phyloP scores from a whole-genome alignment of 1,140 invertebrate species.

The Cephus cinctus region DNA sequence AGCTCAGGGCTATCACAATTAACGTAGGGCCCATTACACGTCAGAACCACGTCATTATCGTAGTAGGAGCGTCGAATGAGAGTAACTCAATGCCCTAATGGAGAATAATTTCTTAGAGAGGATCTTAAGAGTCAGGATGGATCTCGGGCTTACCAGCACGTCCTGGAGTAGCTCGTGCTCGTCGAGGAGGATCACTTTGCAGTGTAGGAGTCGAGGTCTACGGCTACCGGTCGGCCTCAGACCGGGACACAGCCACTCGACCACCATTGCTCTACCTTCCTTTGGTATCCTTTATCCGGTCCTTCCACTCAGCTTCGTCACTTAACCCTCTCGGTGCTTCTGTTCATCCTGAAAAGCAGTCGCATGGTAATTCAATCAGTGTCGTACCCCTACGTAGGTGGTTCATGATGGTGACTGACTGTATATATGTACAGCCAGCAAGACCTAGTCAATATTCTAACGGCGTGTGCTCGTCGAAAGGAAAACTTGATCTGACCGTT shows the following conservation, averaged over 20 bases:
- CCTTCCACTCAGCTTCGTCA: slow-evolving; percentile 1
- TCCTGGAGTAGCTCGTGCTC: slow-evolving; percentile 65
- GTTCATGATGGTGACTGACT: too few relatives aligned
- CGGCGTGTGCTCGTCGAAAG: slow-evolving; percentile 19
- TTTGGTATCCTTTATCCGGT: too few relatives aligned
- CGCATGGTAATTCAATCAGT: slow-evolving; percentile 15
- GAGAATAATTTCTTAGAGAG: too few relatives aligned
- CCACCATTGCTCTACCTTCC: slow-evolving; percentile 53
- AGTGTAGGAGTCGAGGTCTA: slow-evolving; percentile 62
- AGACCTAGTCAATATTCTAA: too few relatives aligned
- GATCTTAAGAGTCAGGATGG: too few relatives aligned
- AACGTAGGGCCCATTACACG: slow-evolving; percentile 33
- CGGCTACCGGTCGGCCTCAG: slow-evolving; percentile 56
- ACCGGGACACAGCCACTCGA: slow-evolving; percentile 54
- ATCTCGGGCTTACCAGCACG: slow-evolving; percentile 60
- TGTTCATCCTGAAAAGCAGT: slow-evolving; percentile 32
- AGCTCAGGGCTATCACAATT: slow-evolving; percentile 33
- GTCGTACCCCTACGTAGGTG: neutral
- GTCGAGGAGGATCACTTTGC: slow-evolving; percentile 64
- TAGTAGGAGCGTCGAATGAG: too few relatives aligned
- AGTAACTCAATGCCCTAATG: too few relatives aligned
- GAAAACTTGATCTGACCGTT: slow-evolving; percentile 27
- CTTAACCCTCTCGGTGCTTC: slow-evolving; percentile 14
- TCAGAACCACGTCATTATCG: too few relatives aligned
- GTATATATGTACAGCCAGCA: too few relatives aligned